phyloP scores from a whole-genome alignment of 2,888 invertebrate species.

The Malacosoma neustria region DNA sequence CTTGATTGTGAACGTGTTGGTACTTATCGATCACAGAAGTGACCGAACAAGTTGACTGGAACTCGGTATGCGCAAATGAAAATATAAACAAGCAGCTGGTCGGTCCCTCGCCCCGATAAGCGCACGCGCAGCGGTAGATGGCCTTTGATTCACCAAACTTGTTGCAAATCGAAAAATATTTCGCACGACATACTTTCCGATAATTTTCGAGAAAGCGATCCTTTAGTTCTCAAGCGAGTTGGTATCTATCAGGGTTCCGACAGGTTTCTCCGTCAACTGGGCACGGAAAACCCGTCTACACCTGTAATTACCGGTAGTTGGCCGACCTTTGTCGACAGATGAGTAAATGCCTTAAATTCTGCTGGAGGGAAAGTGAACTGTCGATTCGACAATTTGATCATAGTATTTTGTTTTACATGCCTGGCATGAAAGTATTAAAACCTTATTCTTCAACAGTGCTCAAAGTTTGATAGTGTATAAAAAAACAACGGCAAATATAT shows the following conservation, averaged over 20 bases:
- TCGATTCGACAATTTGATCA: conserved; percentile 67
- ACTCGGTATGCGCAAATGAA: conserved; percentile 30
- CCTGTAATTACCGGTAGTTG: conserved; percentile 57
- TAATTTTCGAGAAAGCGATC: conserved; percentile 71
- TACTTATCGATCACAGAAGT: conserved; percentile 29
- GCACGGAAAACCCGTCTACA: conserved; percentile 35
- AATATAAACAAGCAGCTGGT: conserved; percentile 42
- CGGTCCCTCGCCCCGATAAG: conserved; percentile 29
- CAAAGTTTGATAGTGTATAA: no score
- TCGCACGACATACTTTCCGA: conserved; percentile 63
- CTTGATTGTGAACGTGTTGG: background rate
- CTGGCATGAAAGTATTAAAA: conserved; percentile 43
- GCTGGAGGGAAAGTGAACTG: conserved; percentile 68
- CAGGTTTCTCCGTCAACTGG: conserved; percentile 49
- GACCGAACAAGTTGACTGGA: conserved; percentile 31
- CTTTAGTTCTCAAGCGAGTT: no score
- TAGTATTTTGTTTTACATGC: conserved; percentile 40
- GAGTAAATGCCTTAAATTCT: conserved; percentile 70
- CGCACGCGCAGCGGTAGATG: conserved; percentile 37
- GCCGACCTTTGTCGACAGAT: conserved; percentile 65
- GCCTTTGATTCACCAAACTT: conserved; percentile 41
- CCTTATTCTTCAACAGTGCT: conserved; percentile 36
- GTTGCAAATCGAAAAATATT: conserved; percentile 47
- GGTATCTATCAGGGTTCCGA: conserved; percentile 52
- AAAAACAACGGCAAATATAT: no score